A percentile compares a stretch with the other conserved stretches of the same genome.
Evolutionary conservation across 2,797 vertebrate genomes (phyloP).

Genomic region (Hydrocynus forskahlii): DNA sequence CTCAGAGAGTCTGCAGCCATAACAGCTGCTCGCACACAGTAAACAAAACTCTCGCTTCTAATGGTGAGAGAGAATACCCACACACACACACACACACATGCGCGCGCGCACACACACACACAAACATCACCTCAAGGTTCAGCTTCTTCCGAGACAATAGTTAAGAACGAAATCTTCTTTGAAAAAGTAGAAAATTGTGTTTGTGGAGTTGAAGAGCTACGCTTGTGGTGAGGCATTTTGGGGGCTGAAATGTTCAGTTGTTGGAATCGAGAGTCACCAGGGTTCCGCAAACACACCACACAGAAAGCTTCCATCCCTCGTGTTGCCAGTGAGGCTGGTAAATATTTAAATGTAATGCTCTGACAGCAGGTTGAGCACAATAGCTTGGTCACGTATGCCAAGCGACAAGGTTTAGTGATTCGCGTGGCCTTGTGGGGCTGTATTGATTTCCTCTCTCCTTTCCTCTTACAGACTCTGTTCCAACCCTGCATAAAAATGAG

Average conservation of each 20-base stretch:
- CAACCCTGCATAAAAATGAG: slow-evolving; percentile 58
- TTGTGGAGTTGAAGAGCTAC: not conserved
- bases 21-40: slow-evolving; percentile 43
- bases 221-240: slow-evolving; percentile 1
- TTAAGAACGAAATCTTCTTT: slow-evolving; percentile 4
- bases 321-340: slow-evolving; percentile 35
- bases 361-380: slow-evolving; percentile 45
- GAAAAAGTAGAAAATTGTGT: not conserved
- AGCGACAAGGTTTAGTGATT: slow-evolving; percentile 40
- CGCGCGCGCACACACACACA: slow-evolving; percentile 29
- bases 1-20: slow-evolving; percentile 16
- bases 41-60: slow-evolving; percentile 43
- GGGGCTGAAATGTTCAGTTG: slow-evolving; percentile 22
- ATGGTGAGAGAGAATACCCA: slow-evolving; percentile 31
- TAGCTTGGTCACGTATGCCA: slow-evolving; percentile 44
- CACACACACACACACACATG: slow-evolving; percentile 30
- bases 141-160: not conserved
- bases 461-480: slow-evolving; percentile 32
- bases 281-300: slow-evolving; percentile 16
- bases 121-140: slow-evolving; percentile 11
- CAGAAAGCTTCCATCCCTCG: slow-evolving; percentile 41
- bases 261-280: slow-evolving; percentile 21
- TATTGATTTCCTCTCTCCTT: slow-evolving; percentile 49
- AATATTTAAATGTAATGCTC: slow-evolving; percentile 66
- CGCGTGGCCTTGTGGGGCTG: slow-evolving; percentile 38